Percentiles rank a stretch among this genome's conserved stretches.
phyloP scores from a whole-genome alignment of 2,113 vertebrate species.

The Ctenomys sociabilis region DNA sequence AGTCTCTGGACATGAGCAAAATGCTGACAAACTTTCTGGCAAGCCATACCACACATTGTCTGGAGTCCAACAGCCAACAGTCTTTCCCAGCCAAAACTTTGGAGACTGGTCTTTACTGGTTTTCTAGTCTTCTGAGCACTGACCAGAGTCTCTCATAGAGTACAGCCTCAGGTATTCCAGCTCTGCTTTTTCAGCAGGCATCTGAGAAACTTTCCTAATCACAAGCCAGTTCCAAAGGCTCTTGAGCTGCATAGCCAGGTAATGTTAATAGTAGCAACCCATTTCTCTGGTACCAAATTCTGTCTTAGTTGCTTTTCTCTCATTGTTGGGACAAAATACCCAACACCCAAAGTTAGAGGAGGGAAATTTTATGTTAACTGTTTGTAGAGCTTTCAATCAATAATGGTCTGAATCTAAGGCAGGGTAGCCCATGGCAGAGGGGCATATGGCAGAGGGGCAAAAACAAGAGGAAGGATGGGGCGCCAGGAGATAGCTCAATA shows the following conservation, averaged over 20 bases:
- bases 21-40: not conserved
- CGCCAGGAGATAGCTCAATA: too few relatives aligned
- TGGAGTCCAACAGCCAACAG: not conserved
- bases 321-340: not conserved
- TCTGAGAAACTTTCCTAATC: not conserved
- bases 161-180: not conserved
- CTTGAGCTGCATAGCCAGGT: not conserved
- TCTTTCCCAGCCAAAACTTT: not conserved
- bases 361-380: not conserved
- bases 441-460: not conserved
- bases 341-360: not conserved
- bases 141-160: not conserved
- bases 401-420: not conserved
- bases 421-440: not conserved
- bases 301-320: not conserved
- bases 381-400: not conserved
- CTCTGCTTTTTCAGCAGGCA: not conserved
- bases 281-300: not conserved
- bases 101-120: not conserved
- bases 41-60: not conserved
- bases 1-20: not conserved
- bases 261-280: not conserved
- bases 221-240: not conserved
- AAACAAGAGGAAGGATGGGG: not conserved
- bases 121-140: not conserved